Evolutionary conservation across 2,797 vertebrate genomes (phyloP).

Genomic region (Bucorvus abyssinicus): DNA sequence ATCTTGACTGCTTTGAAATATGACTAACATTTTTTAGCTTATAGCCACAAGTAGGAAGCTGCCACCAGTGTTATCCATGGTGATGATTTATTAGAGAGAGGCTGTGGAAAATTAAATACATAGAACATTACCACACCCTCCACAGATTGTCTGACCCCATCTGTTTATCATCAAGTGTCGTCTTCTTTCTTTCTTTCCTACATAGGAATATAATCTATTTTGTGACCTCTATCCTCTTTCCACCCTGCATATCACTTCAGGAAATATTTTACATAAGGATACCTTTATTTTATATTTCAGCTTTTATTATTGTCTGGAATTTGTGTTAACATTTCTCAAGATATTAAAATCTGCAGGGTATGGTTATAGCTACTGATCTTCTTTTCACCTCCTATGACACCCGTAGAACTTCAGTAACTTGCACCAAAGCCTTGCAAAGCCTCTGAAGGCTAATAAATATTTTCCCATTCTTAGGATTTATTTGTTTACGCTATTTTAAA

Average conservation of each 20-base stretch:
- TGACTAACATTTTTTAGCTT: not conserved
- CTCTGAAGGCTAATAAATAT: constrained; percentile 66
- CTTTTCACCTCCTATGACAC: not conserved
- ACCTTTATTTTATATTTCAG: not conserved
- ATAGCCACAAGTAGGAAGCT: not conserved
- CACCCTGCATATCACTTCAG: not conserved
- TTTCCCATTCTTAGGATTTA: constrained; percentile 64
- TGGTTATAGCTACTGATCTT: constrained; percentile 43
- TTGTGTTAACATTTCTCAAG: not conserved
- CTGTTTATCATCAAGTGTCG: not conserved
- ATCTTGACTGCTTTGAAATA: not conserved
- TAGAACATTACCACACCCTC: not conserved
- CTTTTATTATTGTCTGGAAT: not conserved
- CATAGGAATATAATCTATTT: not conserved
- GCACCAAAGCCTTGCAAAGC: constrained; percentile 28
- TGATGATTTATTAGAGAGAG: not conserved
- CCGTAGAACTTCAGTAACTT: not conserved
- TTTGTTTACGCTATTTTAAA: constrained; percentile 73
- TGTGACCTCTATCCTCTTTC: not conserved
- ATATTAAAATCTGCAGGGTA: not conserved
- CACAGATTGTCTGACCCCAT: not conserved
- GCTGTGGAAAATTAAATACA: not conserved
- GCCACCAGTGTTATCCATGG: not conserved
- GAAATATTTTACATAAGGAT: not conserved
- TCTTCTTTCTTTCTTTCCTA: not conserved